phyloP scores from a whole-genome alignment of 2,888 invertebrate species.

The Ceratothoa steindachneri region DNA sequence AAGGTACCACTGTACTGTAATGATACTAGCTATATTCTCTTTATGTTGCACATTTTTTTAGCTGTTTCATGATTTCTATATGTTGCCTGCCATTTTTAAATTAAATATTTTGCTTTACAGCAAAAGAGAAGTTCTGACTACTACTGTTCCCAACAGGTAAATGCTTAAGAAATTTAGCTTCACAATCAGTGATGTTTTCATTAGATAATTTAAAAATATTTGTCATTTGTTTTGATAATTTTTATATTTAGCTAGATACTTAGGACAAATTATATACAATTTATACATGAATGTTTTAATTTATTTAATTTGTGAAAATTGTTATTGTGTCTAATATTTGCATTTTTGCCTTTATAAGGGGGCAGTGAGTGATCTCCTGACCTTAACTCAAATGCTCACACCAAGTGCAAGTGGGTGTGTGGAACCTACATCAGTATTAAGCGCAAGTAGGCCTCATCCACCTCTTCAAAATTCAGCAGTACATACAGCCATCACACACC shows the following conservation, averaged over 20 bases:
- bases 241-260: too few species aligned
- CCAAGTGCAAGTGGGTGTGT: not conserved
- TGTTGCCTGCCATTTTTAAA: not conserved
- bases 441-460: conserved; percentile 1
- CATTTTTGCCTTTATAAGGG: not conserved
- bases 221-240: too few species aligned
- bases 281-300: too few species aligned
- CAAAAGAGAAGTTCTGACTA: not conserved
- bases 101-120: conserved; percentile 8
- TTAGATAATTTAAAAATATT: too few species aligned
- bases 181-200: too few species aligned
- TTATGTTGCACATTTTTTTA: not conserved
- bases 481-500: not conserved
- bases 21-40: not conserved
- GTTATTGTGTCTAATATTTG: not conserved
- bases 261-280: too few species aligned
- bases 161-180: too few species aligned
- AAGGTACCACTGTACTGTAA: too few species aligned
- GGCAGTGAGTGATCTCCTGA: not conserved
- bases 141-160: conserved; percentile 1
- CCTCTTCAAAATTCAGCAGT: not conserved
- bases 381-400: not conserved
- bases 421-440: conserved; percentile 2
- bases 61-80: not conserved
- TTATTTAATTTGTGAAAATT: too few species aligned